Conservation (phyloP, 2,888 invertebrate genomes). For the Falcaria lacertinaria region DNA sequence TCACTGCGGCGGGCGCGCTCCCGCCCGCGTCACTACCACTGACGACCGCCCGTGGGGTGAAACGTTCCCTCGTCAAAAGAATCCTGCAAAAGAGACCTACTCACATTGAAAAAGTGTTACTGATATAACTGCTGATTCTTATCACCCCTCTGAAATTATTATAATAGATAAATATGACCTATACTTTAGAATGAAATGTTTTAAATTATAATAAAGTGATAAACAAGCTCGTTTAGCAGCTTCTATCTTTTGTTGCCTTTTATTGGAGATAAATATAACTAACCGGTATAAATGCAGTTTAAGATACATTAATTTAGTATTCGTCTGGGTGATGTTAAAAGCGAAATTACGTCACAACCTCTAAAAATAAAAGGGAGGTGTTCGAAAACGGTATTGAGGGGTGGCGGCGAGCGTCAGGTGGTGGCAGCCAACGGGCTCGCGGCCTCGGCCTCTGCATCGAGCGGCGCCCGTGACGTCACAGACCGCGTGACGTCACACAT, state of each 20-base stretch:
- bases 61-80: neutral
- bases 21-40: slow-evolving; percentile 49
- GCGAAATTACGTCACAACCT: slow-evolving; percentile 61
- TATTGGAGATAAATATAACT: too few species aligned
- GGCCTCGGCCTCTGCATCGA: slow-evolving; percentile 58
- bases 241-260: too few species aligned
- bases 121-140: neutral
- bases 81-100: neutral
- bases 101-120: neutral
- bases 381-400: slow-evolving; percentile 35
- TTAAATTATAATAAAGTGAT: neutral
- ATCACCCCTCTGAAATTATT: neutral
- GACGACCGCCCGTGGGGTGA: slow-evolving; percentile 11
- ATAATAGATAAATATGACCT: neutral
- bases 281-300: too few species aligned
- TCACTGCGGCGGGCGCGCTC: slow-evolving; percentile 45
- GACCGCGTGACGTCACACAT: slow-evolving; percentile 64
- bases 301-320: too few species aligned
- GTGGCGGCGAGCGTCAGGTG: slow-evolving; percentile 35
- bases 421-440: slow-evolving; percentile 23
- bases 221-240: too few species aligned
- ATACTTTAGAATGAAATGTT: neutral
- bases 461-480: slow-evolving; percentile 67
- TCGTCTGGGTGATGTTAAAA: slow-evolving; percentile 42
- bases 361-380: slow-evolving; percentile 69